Evolutionary conservation across 2,113 vertebrate species (phyloP), one percentile per base, ranked within the genome.

Genomic region (Tragelaphus buxtoni): DNA sequence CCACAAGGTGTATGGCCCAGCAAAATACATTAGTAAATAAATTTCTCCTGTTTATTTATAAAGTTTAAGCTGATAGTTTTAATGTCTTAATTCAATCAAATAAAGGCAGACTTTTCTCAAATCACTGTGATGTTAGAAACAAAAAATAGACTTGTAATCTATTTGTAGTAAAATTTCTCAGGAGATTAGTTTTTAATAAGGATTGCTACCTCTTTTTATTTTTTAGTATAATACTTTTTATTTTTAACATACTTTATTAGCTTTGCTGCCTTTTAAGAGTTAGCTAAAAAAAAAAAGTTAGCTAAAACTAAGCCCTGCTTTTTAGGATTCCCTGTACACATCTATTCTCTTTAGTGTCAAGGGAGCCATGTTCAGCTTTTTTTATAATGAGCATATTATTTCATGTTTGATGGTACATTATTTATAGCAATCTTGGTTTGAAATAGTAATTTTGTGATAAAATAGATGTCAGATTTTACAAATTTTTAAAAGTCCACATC

Each of bases 1-100:
- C 69, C 69, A 42, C 24, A 74, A 7, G 69, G 22, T 74, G 5
- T 74, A 6, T 8, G 69, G 69, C 22, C 69, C 69, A 74, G 69
- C 39, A 74, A 42, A 74, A 74, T 26, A 74, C 42, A 24, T 72
- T 72, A 72, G 39, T 42, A 42, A 42, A 74, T 74, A 74, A 42
- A 74, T 26, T 90, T 80, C 69, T 91, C 26, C 16, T 76, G 18
- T 74, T 56, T 49, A 3, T 88, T 69, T 72, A 49, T 88, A 51
- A 95, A n/a, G 18, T 91, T 95, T 30, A n/a, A 79, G 17, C 32
- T 51, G 17, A 74, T 26, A 42, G 22, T 74, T 91, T 91, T 65
- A 80, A 63, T 91, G 22, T 82, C 55, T 91, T 80, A 91, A 89
- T 95, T 84, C n/a, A 95, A 11, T 58, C n/a, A 55, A 87, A 90